Percentiles rank a stretch among this genome's conserved stretches.
These are phyloP conservation scores for Ivindomyrus marchei DNA, from an alignment of 2,113 vertebrate genomes.

Conservation along the genomic window DNA sequence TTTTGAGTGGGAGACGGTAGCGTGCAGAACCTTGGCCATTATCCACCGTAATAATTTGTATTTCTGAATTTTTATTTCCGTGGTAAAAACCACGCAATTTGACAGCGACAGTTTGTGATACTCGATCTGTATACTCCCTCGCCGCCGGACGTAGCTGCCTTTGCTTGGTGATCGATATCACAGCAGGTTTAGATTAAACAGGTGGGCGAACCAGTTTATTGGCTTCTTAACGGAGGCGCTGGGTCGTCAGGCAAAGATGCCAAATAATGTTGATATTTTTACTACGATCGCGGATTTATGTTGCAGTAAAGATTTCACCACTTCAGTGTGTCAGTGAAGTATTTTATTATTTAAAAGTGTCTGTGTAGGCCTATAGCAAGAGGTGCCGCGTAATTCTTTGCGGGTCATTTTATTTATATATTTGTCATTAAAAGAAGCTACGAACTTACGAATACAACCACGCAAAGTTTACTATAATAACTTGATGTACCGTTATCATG, in stretches of 20 bases:
- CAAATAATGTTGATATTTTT: neutral
- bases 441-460: neutral
- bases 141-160: neutral
- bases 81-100: neutral
- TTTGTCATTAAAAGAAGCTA: neutral
- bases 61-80: neutral
- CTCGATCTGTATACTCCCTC: neutral
- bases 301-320: neutral
- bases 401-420: neutral
- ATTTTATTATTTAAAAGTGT: neutral
- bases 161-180: neutral
- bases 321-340: neutral
- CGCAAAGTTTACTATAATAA: neutral
- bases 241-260: neutral
- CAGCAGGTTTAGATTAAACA: neutral
- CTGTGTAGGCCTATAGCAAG: neutral
- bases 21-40: neutral
- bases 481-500: neutral
- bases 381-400: neutral
- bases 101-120: neutral
- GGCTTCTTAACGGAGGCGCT: neutral
- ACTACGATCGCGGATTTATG: neutral
- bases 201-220: neutral
- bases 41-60: neutral
- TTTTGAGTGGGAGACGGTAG: neutral